These are phyloP conservation scores for Diarsia mendica DNA, from an alignment of 2,888 invertebrate genomes.

Conservation along the genomic window DNA sequence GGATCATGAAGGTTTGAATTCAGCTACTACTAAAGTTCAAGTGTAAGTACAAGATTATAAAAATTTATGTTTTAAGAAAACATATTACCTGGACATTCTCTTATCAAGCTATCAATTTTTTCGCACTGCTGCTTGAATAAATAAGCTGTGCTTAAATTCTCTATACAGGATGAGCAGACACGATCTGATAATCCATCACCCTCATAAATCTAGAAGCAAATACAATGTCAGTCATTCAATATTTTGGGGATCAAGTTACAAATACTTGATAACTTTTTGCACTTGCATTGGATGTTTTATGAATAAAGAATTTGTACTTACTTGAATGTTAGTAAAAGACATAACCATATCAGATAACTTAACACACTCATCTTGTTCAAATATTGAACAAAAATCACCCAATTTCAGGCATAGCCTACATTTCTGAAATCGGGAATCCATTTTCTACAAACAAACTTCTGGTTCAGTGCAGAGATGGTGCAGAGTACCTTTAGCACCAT, in stretches of 20 bases:
- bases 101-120: constrained; percentile 80
- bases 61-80: neutral
- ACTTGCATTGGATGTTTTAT: neutral
- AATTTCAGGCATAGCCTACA: constrained; percentile 87
- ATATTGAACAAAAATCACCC: constrained; percentile 88
- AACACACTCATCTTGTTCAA: constrained; percentile 86
- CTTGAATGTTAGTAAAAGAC: constrained; percentile 85
- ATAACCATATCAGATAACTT: constrained; percentile 88
- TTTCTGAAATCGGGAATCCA: constrained; percentile 83
- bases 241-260: neutral
- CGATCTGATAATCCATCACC: constrained; percentile 86
- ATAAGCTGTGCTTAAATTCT: constrained; percentile 86
- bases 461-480: constrained; percentile 22
- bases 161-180: constrained; percentile 86
- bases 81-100: constrained; percentile 80
- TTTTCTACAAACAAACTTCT: constrained; percentile 52
- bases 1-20: neutral
- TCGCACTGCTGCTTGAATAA: constrained; percentile 87
- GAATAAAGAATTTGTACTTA: constrained; percentile 65
- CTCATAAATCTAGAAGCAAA: constrained; percentile 82
- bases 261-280: neutral
- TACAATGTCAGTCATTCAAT: neutral
- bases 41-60: too few relatives aligned
- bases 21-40: neutral
- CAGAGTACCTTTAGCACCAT: constrained; percentile 33